phyloP scores from a whole-genome alignment of 2,888 invertebrate species.

The Cecidostiba fungosa region DNA sequence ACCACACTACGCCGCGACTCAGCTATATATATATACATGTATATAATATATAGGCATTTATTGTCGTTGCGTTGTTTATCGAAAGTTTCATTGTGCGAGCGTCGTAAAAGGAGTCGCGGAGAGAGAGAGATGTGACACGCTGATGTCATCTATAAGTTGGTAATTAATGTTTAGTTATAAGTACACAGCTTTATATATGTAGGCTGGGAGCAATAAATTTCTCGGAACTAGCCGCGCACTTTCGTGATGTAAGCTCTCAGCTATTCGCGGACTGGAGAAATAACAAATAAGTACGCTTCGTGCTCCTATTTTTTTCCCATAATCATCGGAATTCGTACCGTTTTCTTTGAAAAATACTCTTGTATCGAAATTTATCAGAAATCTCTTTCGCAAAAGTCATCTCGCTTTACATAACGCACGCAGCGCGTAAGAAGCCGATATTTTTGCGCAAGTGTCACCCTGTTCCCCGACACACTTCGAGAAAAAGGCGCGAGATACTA shows the following conservation, averaged over 20 bases:
- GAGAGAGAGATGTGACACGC: background rate
- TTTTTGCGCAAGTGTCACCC: constrained; percentile 38
- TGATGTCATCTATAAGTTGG: constrained; percentile 6
- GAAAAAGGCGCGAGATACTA: background rate
- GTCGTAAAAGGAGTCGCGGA: constrained; percentile 9
- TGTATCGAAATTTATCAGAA: background rate
- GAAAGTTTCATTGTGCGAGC: background rate
- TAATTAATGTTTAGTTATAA: constrained; percentile 7
- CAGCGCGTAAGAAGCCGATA: background rate
- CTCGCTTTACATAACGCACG: background rate
- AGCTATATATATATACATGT: too few species aligned
- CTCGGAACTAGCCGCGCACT: background rate
- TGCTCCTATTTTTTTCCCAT: background rate
- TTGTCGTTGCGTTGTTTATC: background rate
- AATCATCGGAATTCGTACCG: background rate
- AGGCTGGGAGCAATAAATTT: constrained; percentile 8
- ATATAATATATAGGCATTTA: too few species aligned
- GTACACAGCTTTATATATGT: background rate
- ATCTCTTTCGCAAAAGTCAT: constrained; percentile 4
- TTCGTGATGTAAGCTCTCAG: background rate
- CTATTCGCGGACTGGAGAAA: background rate
- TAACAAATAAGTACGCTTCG: background rate
- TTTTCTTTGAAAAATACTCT: background rate
- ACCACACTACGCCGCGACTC: background rate
- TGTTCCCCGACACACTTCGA: constrained; percentile 1